Percentiles rank a stretch among this genome's conserved stretches.
phyloP scores from a whole-genome alignment of 2,888 invertebrate species.

The Mimas tiliae region DNA sequence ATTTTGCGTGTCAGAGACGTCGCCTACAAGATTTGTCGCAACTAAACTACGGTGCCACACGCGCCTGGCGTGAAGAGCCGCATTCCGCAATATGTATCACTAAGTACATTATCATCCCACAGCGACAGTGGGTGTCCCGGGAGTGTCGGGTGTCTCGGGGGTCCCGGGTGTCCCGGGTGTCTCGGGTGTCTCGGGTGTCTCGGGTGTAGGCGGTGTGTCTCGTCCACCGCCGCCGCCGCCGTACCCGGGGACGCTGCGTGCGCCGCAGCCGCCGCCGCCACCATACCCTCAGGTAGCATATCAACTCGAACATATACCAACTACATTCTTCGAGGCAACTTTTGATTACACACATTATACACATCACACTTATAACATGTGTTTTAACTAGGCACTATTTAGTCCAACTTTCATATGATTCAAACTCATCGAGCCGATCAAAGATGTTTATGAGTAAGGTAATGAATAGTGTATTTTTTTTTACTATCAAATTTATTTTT shows the following conservation, averaged over 20 bases:
- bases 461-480: no score
- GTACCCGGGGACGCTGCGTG: constrained; percentile 90
- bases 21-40: no score
- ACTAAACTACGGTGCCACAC: no score
- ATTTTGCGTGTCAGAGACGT: no score
- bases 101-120: constrained; percentile 16
- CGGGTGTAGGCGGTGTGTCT: constrained; percentile 42
- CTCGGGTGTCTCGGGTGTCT: constrained; percentile 71
- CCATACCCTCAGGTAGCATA: constrained; percentile 80
- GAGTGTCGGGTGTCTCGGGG: constrained; percentile 68
- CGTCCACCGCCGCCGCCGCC: constrained; percentile 90
- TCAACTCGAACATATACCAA: constrained; percentile 19
- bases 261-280: constrained; percentile 84
- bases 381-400: no score
- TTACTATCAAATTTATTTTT: no score
- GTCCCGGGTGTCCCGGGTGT: constrained; percentile 38
- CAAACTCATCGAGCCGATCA: no score
- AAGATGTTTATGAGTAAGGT: no score
- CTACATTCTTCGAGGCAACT: constrained; percentile 28
- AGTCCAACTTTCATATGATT: no score
- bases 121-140: constrained; percentile 58
- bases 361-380: background rate
- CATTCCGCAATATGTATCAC: background rate
- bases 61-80: no score
- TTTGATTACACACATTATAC: background rate